These are phyloP conservation scores for Anseranas semipalmata DNA, from an alignment of 2,113 vertebrate species.

Conservation along the genomic window DNA sequence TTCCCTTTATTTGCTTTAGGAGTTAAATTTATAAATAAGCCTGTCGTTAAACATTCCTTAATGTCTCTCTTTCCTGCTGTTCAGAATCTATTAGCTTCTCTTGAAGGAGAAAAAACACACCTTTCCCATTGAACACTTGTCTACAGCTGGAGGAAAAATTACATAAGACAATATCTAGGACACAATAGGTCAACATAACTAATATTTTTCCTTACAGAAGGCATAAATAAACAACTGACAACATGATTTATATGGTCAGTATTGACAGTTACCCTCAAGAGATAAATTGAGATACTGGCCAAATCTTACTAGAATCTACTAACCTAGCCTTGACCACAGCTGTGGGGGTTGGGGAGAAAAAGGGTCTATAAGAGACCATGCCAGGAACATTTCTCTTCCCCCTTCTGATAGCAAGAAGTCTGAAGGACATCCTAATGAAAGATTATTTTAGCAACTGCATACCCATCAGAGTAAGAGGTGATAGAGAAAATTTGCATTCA, in stretches of 20 bases:
- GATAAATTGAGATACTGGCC: background rate
- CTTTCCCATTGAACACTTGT: constrained; percentile 15
- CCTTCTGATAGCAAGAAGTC: background rate
- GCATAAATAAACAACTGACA: background rate
- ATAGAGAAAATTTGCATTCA: background rate
- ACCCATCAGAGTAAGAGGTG: background rate
- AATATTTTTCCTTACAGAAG: background rate
- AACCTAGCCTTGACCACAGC: background rate
- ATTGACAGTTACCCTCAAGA: background rate
- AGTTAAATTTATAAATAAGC: background rate
- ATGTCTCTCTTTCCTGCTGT: background rate
- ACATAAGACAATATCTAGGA: background rate
- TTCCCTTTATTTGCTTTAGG: background rate
- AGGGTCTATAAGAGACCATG: background rate
- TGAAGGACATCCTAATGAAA: background rate
- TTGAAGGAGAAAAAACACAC: background rate
- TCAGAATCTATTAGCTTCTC: background rate
- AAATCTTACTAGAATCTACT: background rate
- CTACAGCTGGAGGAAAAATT: constrained; percentile 10
- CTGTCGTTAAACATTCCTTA: background rate
- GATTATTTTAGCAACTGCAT: background rate
- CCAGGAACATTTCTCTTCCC: background rate
- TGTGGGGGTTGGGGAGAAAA: background rate
- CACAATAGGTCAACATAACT: background rate
- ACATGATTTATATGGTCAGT: background rate